Evolutionary conservation across 2,888 invertebrate genomes (phyloP).

Genomic region (Tridacna gigas): DNA sequence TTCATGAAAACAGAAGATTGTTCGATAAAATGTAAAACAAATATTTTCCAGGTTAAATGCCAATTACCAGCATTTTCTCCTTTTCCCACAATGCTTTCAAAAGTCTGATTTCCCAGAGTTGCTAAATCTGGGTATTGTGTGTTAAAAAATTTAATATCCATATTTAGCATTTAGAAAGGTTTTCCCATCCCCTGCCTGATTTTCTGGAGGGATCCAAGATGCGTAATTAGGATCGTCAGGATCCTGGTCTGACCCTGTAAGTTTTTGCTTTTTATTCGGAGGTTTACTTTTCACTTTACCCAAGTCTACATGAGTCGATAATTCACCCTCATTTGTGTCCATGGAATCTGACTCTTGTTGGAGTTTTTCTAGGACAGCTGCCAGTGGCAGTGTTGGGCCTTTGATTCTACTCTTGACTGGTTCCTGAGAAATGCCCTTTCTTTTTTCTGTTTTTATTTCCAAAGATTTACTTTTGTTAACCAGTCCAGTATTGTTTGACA

Average conservation of each 20-base stretch:
- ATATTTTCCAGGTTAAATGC: too few relatives aligned
- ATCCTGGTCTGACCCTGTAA: constrained; percentile 54
- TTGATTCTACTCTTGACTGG: constrained; percentile 3
- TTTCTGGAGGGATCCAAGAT: constrained; percentile 91
- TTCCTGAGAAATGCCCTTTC: background rate
- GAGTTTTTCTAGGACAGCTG: constrained; percentile 60
- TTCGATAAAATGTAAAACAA: too few relatives aligned
- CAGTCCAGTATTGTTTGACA: background rate
- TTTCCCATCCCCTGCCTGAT: constrained; percentile 91
- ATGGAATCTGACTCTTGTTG: constrained; percentile 45
- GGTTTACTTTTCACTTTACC: constrained; percentile 44
- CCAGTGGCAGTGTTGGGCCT: constrained; percentile 56
- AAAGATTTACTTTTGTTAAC: background rate
- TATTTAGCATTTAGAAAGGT: constrained; percentile 91
- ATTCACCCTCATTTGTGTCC: constrained; percentile 19
- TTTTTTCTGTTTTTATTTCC: background rate
- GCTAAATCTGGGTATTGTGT: background rate
- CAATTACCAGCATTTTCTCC: background rate
- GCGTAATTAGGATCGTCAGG: constrained; percentile 88
- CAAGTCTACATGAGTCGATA: background rate
- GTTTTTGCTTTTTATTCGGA: constrained; percentile 39
- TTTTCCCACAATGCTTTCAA: constrained; percentile 2
- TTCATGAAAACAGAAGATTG: too few relatives aligned
- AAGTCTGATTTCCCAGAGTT: background rate
- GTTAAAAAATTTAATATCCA: constrained; percentile 88